Evolutionary conservation across 2,888 invertebrate genomes (phyloP), one percentile per base, ranked within the genome.

Genomic region (Sinopyrophorus schimmeli): DNA sequence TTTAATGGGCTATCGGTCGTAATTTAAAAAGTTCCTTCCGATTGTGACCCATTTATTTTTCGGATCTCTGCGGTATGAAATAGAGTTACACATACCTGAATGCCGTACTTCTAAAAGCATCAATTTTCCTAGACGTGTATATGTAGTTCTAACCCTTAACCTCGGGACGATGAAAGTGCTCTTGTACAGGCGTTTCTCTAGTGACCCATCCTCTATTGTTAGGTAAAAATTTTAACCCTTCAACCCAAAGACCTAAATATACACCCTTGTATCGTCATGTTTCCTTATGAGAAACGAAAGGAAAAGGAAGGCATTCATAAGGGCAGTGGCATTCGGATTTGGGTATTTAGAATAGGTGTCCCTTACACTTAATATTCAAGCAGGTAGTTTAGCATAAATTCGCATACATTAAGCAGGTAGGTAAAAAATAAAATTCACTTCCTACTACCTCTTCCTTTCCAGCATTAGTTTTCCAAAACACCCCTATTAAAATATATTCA

Each of bases 321-420:
- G 43, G 50, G 42, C 23, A 37, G 32, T 30, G 24, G 16, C 31
- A 52, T 53, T 57, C 53, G 59, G 68, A 67, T 67, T 69, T 66
- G 61, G 65, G 61, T 64, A 66, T 70, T 66, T 65, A 67, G 54
- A 68, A 70, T 65, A 63, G 74, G 74, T 73, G 72, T 74, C 72
- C 69, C 68, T 73, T 72, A 71, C 74, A 73, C 72, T 73, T 73
- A 73, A 73, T 72, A 74, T 73, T 67, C 72, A 72, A 71, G 72
- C 74, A 74, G 74, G 74, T 74, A 74, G 69, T 66, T 69, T 62
- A 64, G 71, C 69, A 70, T 71, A 71, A 68, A 69, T 73, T 73
- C 70, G 72, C 74, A 73, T 73, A 73, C 63, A 72, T 72, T 73
- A 72, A 65, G 68, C 73, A 74, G 73, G 73, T 73, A 74, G 72